Evolutionary conservation across 2,888 invertebrate species (phyloP).

Genomic region (Doris montereyensis): DNA sequence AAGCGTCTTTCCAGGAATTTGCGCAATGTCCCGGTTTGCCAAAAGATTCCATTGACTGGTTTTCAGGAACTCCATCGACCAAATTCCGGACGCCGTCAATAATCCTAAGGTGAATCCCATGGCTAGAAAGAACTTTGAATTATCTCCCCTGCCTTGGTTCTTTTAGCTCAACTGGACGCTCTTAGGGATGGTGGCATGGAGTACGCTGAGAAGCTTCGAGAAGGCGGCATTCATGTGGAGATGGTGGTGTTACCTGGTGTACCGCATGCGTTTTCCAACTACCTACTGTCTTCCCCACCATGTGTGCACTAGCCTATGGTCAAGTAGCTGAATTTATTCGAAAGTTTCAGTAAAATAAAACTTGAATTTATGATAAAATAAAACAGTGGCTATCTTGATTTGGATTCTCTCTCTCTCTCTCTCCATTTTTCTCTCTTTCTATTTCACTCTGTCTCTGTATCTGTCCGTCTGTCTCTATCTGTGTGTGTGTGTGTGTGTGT

Average conservation of each 20-base stretch:
- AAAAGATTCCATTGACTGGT: slow-evolving; percentile 20
- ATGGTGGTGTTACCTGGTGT: slow-evolving; percentile 25
- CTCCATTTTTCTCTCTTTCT: no score
- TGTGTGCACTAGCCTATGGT: no score
- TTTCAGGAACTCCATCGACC: background rate
- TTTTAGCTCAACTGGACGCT: slow-evolving; percentile 35
- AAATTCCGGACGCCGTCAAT: slow-evolving; percentile 12
- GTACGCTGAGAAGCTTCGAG: slow-evolving; percentile 35
- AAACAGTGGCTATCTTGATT: no score
- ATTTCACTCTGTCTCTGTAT: no score
- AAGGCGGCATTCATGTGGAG: slow-evolving; percentile 26
- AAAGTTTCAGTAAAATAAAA: no score
- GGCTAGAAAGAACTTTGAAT: slow-evolving; percentile 25
- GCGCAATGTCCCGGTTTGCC: background rate
- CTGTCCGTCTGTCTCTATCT: no score
- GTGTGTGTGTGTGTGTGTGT: no score
- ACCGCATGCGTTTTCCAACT: slow-evolving; percentile 23
- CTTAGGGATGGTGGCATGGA: slow-evolving; percentile 18
- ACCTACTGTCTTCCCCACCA: no score
- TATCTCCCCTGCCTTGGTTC: slow-evolving; percentile 33
- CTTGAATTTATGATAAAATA: no score
- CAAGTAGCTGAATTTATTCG: no score
- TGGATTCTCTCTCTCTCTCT: no score
- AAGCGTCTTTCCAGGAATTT: slow-evolving; percentile 13
- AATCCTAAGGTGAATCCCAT: slow-evolving; percentile 31